Evolutionary conservation across 2,888 invertebrate genomes (phyloP).

Genomic region (Margaritifera margaritifera): DNA sequence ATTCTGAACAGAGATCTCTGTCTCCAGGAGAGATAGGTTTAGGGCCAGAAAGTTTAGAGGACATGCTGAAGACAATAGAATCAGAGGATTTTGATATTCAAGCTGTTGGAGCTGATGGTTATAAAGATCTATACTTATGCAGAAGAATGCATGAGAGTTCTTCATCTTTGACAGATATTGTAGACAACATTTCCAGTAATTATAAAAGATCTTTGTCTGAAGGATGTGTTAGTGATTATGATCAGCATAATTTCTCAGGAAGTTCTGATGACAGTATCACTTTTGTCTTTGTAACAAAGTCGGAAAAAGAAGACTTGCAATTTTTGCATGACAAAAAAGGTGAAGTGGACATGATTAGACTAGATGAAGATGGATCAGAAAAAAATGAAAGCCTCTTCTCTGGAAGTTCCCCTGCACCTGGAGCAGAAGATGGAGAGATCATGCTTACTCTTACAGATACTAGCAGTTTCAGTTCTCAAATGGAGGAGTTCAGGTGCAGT

Average conservation of each 20-base stretch:
- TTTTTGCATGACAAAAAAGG: too few species aligned
- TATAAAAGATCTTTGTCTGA: slow-evolving; percentile 46
- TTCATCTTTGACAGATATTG: slow-evolving; percentile 37
- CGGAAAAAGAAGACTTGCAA: slow-evolving; percentile 6
- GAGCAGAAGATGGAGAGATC: slow-evolving; percentile 1
- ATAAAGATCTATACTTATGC: not conserved
- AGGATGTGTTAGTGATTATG: slow-evolving; percentile 43
- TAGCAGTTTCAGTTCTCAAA: too few species aligned
- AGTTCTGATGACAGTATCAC: slow-evolving; percentile 58
- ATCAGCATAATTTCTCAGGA: slow-evolving; percentile 27
- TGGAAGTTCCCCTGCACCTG: not conserved
- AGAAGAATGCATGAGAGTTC: slow-evolving; percentile 28
- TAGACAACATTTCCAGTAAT: slow-evolving; percentile 19
- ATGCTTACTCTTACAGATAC: too few species aligned
- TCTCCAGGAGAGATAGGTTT: slow-evolving; percentile 34
- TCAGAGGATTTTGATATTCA: slow-evolving; percentile 8
- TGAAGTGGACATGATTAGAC: too few species aligned
- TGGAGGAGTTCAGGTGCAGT: slow-evolving; percentile 7
- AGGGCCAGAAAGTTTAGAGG: slow-evolving; percentile 14
- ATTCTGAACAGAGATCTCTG: slow-evolving; percentile 11
- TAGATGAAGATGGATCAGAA: too few species aligned
- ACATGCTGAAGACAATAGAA: slow-evolving; percentile 11
- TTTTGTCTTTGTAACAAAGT: slow-evolving; percentile 55
- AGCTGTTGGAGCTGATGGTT: not conserved
- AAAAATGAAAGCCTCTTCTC: not conserved